These are phyloP conservation scores for Hyperoplus lanceolatus DNA, from an alignment of 2,797 vertebrate species.

Conservation along the genomic window DNA sequence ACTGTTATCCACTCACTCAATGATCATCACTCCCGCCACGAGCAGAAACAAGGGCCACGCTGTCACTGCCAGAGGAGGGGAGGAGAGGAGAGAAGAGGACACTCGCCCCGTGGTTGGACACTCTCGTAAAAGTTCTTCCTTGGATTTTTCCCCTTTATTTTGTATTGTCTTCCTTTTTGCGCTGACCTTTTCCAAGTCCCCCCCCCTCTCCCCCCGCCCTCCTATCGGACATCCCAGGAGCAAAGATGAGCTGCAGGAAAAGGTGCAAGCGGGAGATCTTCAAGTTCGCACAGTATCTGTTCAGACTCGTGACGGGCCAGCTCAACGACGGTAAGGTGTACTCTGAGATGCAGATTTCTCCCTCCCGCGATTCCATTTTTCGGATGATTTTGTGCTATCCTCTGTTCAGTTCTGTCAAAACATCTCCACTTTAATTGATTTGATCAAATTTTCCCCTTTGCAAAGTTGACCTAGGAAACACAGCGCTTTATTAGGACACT, in stretches of 20 bases:
- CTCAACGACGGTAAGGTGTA: slow-evolving; percentile 93
- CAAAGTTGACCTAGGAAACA: slow-evolving; percentile 20
- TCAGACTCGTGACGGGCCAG: slow-evolving; percentile 94
- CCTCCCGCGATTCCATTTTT: background rate
- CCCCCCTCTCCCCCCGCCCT: background rate
- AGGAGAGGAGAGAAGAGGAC: slow-evolving; percentile 78
- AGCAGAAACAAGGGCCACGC: slow-evolving; percentile 59
- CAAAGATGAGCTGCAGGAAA: slow-evolving; percentile 96
- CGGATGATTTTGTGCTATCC: background rate
- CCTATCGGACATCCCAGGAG: slow-evolving; percentile 18
- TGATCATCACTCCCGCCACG: slow-evolving; percentile 62
- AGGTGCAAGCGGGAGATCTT: slow-evolving; percentile 96
- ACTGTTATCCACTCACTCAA: slow-evolving; percentile 60
- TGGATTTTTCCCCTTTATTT: slow-evolving; percentile 37
- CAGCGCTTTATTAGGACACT: slow-evolving; percentile 12
- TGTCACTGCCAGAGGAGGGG: slow-evolving; percentile 71
- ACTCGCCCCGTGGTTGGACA: slow-evolving; percentile 71
- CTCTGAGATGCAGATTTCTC: slow-evolving; percentile 27
- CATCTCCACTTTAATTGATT: background rate
- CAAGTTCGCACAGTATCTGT: slow-evolving; percentile 97
- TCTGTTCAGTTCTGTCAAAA: slow-evolving; percentile 15
- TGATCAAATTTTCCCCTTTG: background rate
- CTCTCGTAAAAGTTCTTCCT: slow-evolving; percentile 42
- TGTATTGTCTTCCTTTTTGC: slow-evolving; percentile 38
- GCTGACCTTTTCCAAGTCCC: slow-evolving; percentile 58